These are phyloP conservation scores for Papilio demoleus DNA, from an alignment of 2,888 invertebrate genomes.

Conservation along the genomic window DNA sequence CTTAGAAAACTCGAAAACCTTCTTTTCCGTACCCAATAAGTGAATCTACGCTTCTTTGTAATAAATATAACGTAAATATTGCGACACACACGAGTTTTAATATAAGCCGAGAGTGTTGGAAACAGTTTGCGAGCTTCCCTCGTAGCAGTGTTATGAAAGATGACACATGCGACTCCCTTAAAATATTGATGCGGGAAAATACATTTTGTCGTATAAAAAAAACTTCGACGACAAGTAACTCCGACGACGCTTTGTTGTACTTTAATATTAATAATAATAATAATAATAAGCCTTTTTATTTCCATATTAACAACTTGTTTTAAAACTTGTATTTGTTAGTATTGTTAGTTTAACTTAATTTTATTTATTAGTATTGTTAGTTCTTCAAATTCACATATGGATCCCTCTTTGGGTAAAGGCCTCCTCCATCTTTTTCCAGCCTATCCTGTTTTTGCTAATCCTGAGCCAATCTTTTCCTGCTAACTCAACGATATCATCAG, in stretches of 20 bases:
- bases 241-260: neutral
- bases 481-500: too few species aligned
- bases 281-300: too few species aligned
- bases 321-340: too few species aligned
- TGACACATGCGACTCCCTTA: conserved; percentile 28
- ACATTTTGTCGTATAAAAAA: conserved; percentile 18
- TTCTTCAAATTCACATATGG: too few species aligned
- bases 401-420: too few species aligned
- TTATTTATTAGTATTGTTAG: too few species aligned
- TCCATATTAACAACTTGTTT: too few species aligned
- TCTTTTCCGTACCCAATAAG: neutral
- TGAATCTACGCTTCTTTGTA: conserved; percentile 1
- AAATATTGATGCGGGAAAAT: conserved; percentile 21
- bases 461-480: too few species aligned
- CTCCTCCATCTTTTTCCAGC: too few species aligned
- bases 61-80: conserved; percentile 35
- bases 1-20: neutral
- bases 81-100: conserved; percentile 36
- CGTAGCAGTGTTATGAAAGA: conserved; percentile 25
- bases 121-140: conserved; percentile 30
- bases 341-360: too few species aligned
- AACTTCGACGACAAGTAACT: neutral
- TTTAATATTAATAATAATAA: too few species aligned
- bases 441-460: too few species aligned
- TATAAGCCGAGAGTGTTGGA: conserved; percentile 28